Evolutionary conservation across 2,888 invertebrate species (phyloP).

Genomic region (Osedax fenrisi): DNA sequence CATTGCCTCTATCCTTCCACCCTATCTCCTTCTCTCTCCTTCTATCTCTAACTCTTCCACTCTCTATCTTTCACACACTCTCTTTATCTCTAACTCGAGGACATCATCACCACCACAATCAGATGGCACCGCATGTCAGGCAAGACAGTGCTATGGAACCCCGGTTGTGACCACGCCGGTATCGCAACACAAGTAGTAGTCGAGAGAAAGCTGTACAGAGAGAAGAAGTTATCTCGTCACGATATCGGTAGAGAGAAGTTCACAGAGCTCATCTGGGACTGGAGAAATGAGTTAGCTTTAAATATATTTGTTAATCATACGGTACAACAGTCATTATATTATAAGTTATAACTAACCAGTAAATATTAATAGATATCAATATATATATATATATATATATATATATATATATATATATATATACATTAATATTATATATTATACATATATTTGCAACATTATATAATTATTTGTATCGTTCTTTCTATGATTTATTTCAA

Average conservation of each 20-base stretch:
- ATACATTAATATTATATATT: no score
- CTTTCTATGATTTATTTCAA: no score
- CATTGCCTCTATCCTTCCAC: not conserved
- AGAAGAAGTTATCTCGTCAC: slow-evolving; percentile 71
- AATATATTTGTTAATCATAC: not conserved
- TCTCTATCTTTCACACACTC: not conserved
- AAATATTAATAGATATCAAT: no score
- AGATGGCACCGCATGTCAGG: slow-evolving; percentile 79
- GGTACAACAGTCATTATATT: not conserved
- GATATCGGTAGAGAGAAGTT: slow-evolving; percentile 89
- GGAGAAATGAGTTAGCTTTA: slow-evolving; percentile 68
- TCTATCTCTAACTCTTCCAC: not conserved
- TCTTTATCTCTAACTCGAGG: not conserved
- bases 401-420: no score
- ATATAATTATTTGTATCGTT: no score
- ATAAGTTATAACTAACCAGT: not conserved
- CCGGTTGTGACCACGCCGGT: slow-evolving; percentile 96
- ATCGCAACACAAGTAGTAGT: slow-evolving; percentile 98
- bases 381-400: no score
- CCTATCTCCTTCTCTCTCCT: not conserved
- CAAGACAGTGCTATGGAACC: slow-evolving; percentile 80
- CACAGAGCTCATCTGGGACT: slow-evolving; percentile 81
- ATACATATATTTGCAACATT: no score
- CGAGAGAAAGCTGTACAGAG: slow-evolving; percentile 83
- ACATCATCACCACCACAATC: not conserved